Conservation (phyloP, 2,797 vertebrate species). For the Hemitrygon akajei region DNA sequence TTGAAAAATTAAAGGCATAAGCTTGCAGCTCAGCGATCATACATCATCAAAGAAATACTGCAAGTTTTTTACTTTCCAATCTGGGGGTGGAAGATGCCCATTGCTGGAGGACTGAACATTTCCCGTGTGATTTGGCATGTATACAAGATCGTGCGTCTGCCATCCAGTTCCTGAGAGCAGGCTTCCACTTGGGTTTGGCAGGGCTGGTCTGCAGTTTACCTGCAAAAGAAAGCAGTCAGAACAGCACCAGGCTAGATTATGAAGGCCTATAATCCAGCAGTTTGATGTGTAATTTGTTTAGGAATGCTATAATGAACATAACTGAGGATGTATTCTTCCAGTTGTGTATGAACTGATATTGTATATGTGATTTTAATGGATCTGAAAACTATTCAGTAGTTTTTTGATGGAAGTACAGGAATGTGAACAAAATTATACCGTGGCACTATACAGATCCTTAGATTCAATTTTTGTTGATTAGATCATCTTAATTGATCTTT, state of each 20-base stretch:
- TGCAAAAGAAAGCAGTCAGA: neutral
- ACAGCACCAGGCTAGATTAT: neutral
- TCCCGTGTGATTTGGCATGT: neutral
- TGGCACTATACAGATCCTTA: neutral
- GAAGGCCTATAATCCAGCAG: neutral
- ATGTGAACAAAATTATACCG: neutral
- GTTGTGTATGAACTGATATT: neutral
- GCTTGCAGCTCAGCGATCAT: neutral
- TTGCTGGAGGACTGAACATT: neutral
- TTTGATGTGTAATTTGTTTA: neutral
- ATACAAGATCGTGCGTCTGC: neutral
- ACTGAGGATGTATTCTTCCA: neutral
- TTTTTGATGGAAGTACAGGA: neutral
- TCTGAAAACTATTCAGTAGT: neutral
- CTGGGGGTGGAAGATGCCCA: neutral
- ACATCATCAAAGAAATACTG: neutral
- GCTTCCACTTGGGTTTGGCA: neutral
- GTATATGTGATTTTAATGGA: too few relatives aligned
- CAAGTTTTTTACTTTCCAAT: neutral
- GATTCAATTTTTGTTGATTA: neutral
- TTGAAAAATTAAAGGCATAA: constrained; percentile 7
- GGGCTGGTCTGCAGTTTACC: neutral
- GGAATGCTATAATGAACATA: neutral
- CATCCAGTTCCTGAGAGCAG: neutral
- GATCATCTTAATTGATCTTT: neutral